A percentile compares a stretch with the other conserved stretches of the same genome.
Evolutionary conservation across 92 coral and sea anemone species (phyloP).

Genomic region (Parazoanthus swiftii): DNA sequence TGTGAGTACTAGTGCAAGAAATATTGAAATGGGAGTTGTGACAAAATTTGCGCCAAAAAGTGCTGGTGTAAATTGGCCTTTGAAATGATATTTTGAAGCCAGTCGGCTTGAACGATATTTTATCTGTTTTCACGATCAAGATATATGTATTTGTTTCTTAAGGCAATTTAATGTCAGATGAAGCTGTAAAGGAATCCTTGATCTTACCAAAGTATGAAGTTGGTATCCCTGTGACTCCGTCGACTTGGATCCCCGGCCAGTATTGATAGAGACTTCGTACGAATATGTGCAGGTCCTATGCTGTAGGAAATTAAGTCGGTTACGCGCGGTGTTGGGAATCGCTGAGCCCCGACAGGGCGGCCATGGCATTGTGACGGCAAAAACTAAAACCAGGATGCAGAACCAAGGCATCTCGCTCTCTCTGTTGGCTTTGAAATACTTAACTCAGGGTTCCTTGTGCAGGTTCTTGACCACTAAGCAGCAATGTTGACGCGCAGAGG

Average conservation of each 20-base stretch:
- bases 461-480: neutral
- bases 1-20: too few relatives aligned
- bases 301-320: constrained; percentile 14
- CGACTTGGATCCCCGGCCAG: constrained; percentile 83
- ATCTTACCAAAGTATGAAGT: constrained; percentile 66
- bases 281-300: constrained; percentile 69
- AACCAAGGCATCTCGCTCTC: constrained; percentile 35
- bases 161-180: neutral
- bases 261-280: constrained; percentile 78
- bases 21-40: too few relatives aligned
- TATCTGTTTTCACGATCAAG: too few relatives aligned
- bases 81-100: too few relatives aligned
- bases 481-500: neutral
- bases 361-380: neutral
- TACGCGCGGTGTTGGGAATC: neutral
- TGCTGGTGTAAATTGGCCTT: too few relatives aligned
- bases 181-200: neutral
- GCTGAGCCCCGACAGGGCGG: neutral
- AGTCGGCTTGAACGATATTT: too few relatives aligned
- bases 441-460: neutral
- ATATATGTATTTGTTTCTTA: too few relatives aligned
- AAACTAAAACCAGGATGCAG: constrained; percentile 12
- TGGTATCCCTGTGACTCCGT: constrained; percentile 69
- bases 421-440: neutral
- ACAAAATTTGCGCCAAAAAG: too few relatives aligned